These are phyloP conservation scores for Drosophila nasuta DNA, from an alignment of 1,140 invertebrate genomes.

Conservation along the genomic window DNA sequence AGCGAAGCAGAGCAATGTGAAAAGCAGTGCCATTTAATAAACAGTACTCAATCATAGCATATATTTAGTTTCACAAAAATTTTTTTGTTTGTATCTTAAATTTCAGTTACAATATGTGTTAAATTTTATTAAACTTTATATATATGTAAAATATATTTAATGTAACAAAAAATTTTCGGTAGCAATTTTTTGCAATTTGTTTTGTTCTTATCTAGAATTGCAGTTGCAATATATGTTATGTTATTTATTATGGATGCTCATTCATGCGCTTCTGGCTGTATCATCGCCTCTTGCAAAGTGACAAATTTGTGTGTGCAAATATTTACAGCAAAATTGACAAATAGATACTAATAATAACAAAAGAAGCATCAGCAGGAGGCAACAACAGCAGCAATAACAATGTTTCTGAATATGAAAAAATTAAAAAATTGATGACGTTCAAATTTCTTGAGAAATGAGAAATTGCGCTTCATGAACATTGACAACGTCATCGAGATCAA, in stretches of 20 bases:
- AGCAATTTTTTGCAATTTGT: too few species aligned
- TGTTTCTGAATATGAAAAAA: slow-evolving; percentile 29
- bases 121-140: too few species aligned
- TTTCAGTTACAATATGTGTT: too few species aligned
- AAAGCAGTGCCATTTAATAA: too few species aligned
- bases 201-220: neutral
- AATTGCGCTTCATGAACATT: slow-evolving; percentile 70
- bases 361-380: slow-evolving; percentile 25
- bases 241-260: slow-evolving; percentile 26
- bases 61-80: too few species aligned
- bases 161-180: too few species aligned
- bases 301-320: slow-evolving; percentile 42
- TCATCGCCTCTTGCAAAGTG: slow-evolving; percentile 20
- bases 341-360: slow-evolving; percentile 44
- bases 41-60: too few species aligned
- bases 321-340: slow-evolving; percentile 43
- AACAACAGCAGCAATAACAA: slow-evolving; percentile 28
- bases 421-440: slow-evolving; percentile 74
- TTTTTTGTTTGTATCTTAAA: too few species aligned
- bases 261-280: slow-evolving; percentile 4
- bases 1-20: too few species aligned
- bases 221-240: neutral
- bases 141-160: too few species aligned
- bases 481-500: slow-evolving; percentile 71
- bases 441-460: slow-evolving; percentile 72